Conservation (phyloP, 1,140 invertebrate species). For the Lerema accius region DNA sequence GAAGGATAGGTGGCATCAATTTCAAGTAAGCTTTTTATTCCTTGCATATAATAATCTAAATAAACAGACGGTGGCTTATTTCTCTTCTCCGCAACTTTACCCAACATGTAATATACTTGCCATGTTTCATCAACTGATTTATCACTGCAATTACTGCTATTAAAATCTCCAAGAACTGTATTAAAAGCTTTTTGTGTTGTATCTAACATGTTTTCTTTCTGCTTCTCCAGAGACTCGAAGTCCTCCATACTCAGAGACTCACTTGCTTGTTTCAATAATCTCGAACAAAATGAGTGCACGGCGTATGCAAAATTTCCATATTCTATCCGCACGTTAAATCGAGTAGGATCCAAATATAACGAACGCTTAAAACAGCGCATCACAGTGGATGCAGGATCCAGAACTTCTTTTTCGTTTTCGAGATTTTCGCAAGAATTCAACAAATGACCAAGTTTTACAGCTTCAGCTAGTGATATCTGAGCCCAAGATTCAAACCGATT, state of each 20-base stretch:
- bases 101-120: constrained; percentile 96
- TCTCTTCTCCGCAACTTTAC: constrained; percentile 94
- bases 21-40: constrained; percentile 89
- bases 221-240: constrained; percentile 88
- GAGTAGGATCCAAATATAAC: constrained; percentile 87
- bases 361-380: constrained; percentile 91
- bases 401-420: constrained; percentile 87
- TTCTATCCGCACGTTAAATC: constrained; percentile 93
- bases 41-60: constrained; percentile 90
- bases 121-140: constrained; percentile 90
- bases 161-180: constrained; percentile 85
- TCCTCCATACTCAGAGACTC: constrained; percentile 90
- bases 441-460: constrained; percentile 90
- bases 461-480: constrained; percentile 92
- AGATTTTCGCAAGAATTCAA: constrained; percentile 89
- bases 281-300: constrained; percentile 93
- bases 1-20: constrained; percentile 93
- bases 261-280: constrained; percentile 91
- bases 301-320: constrained; percentile 94
- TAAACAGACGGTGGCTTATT: constrained; percentile 88
- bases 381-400: constrained; percentile 87
- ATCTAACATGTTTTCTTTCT: constrained; percentile 90
- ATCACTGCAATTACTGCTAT: constrained; percentile 78
- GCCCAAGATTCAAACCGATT: constrained; percentile 95
- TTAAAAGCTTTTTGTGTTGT: constrained; percentile 90